These are phyloP conservation scores for Lutjanus argentimaculatus DNA, from an alignment of 2,797 vertebrate species.

Conservation along the genomic window DNA sequence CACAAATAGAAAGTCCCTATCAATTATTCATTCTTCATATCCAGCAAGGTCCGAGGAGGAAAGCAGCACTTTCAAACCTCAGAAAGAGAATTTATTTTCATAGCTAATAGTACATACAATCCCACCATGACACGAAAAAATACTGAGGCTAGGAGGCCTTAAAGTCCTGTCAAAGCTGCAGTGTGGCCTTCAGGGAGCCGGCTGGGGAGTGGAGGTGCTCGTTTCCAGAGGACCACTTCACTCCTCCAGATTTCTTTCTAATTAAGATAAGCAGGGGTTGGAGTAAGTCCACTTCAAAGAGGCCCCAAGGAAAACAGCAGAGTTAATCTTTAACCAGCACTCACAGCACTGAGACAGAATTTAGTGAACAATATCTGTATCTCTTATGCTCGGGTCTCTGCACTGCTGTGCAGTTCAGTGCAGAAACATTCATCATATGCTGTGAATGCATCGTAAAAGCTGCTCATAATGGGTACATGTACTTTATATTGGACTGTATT, in stretches of 20 bases:
- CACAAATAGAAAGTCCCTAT: slow-evolving; percentile 41
- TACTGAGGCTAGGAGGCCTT: slow-evolving; percentile 45
- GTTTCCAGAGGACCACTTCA: slow-evolving; percentile 74
- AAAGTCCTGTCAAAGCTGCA: slow-evolving; percentile 40
- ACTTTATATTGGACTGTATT: background rate
- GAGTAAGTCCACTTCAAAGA: slow-evolving; percentile 85
- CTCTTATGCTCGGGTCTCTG: slow-evolving; percentile 20
- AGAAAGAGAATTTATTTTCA: slow-evolving; percentile 30
- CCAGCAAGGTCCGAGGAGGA: slow-evolving; percentile 22
- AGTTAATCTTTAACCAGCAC: slow-evolving; percentile 83
- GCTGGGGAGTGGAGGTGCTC: slow-evolving; percentile 62
- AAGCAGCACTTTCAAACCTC: slow-evolving; percentile 24
- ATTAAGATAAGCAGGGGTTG: slow-evolving; percentile 83
- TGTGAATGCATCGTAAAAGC: background rate
- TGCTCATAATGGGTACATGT: background rate
- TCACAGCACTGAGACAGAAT: slow-evolving; percentile 64
- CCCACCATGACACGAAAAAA: slow-evolving; percentile 43
- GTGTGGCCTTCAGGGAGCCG: slow-evolving; percentile 55
- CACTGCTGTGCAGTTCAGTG: slow-evolving; percentile 16
- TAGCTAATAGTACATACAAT: slow-evolving; percentile 25
- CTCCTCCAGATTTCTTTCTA: slow-evolving; percentile 80
- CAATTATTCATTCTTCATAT: slow-evolving; percentile 62
- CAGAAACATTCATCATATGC: slow-evolving; percentile 3
- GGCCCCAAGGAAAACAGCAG: slow-evolving; percentile 74
- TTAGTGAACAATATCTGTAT: slow-evolving; percentile 57